Percentiles rank a stretch among this genome's conserved stretches.
Evolutionary conservation across 64 coral and sea anemone genomes (phyloP).

Genomic region (Montipora sp.): DNA sequence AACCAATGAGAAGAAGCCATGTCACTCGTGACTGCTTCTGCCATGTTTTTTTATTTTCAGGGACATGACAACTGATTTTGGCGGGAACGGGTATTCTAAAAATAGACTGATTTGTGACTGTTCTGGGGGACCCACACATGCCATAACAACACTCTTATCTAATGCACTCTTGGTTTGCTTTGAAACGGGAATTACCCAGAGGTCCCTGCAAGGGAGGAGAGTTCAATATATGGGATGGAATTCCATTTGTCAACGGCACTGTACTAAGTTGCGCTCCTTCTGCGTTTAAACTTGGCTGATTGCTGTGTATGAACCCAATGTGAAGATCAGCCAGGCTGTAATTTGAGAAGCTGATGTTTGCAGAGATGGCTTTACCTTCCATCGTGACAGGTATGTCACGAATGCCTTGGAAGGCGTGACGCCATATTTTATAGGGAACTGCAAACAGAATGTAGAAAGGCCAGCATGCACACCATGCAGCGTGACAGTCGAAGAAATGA

Average conservation of each 20-base stretch:
- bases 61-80: too few relatives aligned
- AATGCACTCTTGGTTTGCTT: neutral
- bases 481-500: conserved; percentile 87
- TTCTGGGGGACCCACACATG: too few relatives aligned
- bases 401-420: conserved; percentile 65
- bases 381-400: conserved; percentile 63
- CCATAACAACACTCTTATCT: too few relatives aligned
- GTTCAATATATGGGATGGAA: neutral
- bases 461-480: conserved; percentile 84
- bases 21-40: too few relatives aligned
- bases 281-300: conserved; percentile 34
- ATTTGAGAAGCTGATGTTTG: conserved; percentile 6
- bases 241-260: neutral
- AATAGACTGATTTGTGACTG: too few relatives aligned
- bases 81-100: too few relatives aligned
- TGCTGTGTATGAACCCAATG: neutral
- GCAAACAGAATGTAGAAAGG: conserved; percentile 73
- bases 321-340: conserved; percentile 63
- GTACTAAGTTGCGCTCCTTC: neutral
- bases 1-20: too few relatives aligned
- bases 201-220: conserved; percentile 5
- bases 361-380: conserved; percentile 42
- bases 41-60: too few relatives aligned
- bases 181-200: conserved; percentile 19
- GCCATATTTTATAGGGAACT: conserved; percentile 81